Base-by-base conservation (phyloP, 1,140 invertebrate genomes). In the Lerema accius region DNA sequence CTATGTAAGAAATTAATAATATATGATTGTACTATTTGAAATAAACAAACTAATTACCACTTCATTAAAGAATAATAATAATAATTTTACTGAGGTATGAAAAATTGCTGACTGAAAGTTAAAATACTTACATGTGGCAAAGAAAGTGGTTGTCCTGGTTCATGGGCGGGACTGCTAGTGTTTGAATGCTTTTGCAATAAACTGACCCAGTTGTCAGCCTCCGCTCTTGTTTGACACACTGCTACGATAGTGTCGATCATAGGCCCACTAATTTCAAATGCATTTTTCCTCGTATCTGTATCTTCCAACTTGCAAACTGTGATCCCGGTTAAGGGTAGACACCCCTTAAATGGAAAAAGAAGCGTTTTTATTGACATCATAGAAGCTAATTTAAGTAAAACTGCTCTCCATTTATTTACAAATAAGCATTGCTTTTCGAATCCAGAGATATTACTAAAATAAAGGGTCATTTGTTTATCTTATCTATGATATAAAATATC, bases 201-300 rank as follows among this genome's bases (percentile, higher is more conserved):
- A 55, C 97, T 95, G 17, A 98, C 94, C 97, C 97, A 99, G 55
- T 95, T 94, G 60, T 95, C 94, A 49, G 96, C 96, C 71, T 98
- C 97, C 53, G 95, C 95, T 73, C 93, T 94, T 1, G 95, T 96
- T 74, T 95, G 94, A 82, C 97, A 99, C 4, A 96, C 92, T 2
- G 97, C 97, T 4, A 96, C 92, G 69, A 98, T 96, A 63, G 94
- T 95, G 68, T 98, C 97, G 69, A 98, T 98, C 92, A 98, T 95
- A 11, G 96, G 95, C 50, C 97, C 97, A 94, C 92, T 95, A 73
- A 99, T 97, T 93, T 98, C 97, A 92, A 98, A 98, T 71, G 96
- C 96, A 92, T 98, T 95, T 89, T 96, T 96, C 73, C 94, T 93
- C 26, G 93, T 93, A 49, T 97, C 96, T 3, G 93, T 94, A 76